Base-by-base conservation (phyloP, 1,140 invertebrate species). In the Neodiprion lecontei region DNA sequence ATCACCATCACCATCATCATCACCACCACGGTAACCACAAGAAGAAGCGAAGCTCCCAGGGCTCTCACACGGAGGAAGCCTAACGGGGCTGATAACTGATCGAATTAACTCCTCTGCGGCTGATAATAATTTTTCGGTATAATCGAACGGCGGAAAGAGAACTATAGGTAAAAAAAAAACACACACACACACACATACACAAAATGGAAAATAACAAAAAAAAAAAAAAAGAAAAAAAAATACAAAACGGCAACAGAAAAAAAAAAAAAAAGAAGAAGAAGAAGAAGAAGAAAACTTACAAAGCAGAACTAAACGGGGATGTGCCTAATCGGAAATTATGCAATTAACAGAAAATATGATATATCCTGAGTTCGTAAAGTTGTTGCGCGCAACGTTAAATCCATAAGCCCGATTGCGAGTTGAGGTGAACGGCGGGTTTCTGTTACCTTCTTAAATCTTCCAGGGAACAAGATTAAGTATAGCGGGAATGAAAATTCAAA, bases 31-130 rank as follows among this genome's bases (percentile, higher is more conserved):
- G 79, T 47, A 86, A 88, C 47, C 80, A 88, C 53, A 86, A 86
- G 77, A 86, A 87, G 79, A 87, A 87, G 80, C 85, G 85, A 61
- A 86, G 82, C 67, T 88, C 85, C 68, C 84, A 86, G 70, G 77
- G 84, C 68, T 87, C 85, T 61, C 81, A 87, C 7, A 80, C 82
- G 76, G 85, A 85, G 74, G 84, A 85, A 77, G 85, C 86, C 82
- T 87, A 85, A 86, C 7, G 17, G 17, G 17, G 17, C 2, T 40
- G 5, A 5, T 40, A 5, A 21, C 17, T 21, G 61, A 14, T 40
- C 28, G 28, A 40, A 21, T 0, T 21, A 21, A 21, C 17, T 21
- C 17, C 17, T 21, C 17, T 21, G 17, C 17, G 17, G 17, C 17
- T 21, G 17, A 21, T 21, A 21, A 21, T 21, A 21, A 40, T 40